Conservation (phyloP, 2,113 vertebrate genomes). For the Nerophis lumbriciformis region DNA sequence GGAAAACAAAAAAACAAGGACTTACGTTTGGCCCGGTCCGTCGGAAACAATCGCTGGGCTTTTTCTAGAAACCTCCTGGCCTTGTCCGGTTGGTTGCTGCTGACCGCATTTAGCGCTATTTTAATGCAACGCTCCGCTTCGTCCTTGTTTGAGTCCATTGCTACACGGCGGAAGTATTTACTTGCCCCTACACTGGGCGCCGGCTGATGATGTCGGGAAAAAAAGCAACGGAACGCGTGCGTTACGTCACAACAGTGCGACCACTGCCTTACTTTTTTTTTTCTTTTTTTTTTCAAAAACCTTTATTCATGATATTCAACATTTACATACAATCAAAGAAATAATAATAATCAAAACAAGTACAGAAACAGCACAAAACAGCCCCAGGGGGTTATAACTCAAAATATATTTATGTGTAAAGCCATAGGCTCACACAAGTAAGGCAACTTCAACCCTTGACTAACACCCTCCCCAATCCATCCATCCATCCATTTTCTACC, state of each 20-base stretch:
- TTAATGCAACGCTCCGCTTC: slow-evolving; percentile 92
- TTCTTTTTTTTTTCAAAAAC: too few species aligned
- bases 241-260: slow-evolving; percentile 17
- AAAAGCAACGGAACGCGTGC: slow-evolving; percentile 2
- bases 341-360: too few species aligned
- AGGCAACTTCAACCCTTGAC: too few species aligned
- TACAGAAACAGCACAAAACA: not conserved
- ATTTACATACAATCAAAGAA: too few species aligned
- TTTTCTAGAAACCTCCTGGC: slow-evolving; percentile 89
- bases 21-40: slow-evolving; percentile 81
- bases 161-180: slow-evolving; percentile 73
- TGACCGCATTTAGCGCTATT: slow-evolving; percentile 79
- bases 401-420: too few species aligned
- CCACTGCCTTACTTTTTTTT: not conserved
- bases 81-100: slow-evolving; percentile 76
- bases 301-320: too few species aligned
- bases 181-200: slow-evolving; percentile 44
- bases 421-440: too few species aligned
- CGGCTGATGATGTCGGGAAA: slow-evolving; percentile 34
- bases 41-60: slow-evolving; percentile 86
- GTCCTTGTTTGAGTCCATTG: slow-evolving; percentile 98
- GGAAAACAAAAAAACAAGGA: slow-evolving; percentile 24
- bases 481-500: too few species aligned
- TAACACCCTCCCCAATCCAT: too few species aligned
- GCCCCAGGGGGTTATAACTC: too few species aligned